phyloP scores from a whole-genome alignment of 2,113 vertebrate genomes.

The Platysteira castanea region DNA sequence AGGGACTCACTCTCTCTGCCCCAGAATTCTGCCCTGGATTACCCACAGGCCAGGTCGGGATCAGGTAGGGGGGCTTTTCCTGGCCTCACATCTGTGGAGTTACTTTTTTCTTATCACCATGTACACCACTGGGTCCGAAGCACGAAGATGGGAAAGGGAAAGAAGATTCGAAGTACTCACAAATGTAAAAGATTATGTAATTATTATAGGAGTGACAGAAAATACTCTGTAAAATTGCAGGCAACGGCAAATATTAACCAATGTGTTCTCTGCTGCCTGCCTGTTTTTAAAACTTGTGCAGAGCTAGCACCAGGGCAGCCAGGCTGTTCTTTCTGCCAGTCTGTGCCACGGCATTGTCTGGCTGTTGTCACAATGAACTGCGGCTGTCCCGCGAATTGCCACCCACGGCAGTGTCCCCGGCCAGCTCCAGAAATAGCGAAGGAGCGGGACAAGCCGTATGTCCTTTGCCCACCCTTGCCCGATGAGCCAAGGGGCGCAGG shows the following conservation, averaged over 20 bases:
- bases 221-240: neutral
- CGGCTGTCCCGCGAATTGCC: no score
- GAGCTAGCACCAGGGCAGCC: neutral
- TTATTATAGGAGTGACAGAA: neutral
- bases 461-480: no score
- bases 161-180: neutral
- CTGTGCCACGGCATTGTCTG: neutral
- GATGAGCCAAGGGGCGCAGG: no score
- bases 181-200: neutral
- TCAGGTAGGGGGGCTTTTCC: neutral
- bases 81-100: neutral
- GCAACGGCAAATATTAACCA: neutral
- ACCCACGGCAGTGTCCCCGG: no score
- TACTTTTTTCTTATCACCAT: rapidly evolving
- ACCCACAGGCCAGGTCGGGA: rapidly evolving
- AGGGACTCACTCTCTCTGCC: neutral
- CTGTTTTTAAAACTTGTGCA: neutral
- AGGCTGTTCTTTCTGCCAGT: neutral
- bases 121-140: neutral
- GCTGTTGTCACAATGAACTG: neutral
- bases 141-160: neutral
- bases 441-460: no score
- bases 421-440: no score
- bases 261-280: neutral
- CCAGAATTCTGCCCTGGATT: neutral